Base-by-base conservation (phyloP, 2,113 vertebrate genomes). In the Sorex fumeus region DNA sequence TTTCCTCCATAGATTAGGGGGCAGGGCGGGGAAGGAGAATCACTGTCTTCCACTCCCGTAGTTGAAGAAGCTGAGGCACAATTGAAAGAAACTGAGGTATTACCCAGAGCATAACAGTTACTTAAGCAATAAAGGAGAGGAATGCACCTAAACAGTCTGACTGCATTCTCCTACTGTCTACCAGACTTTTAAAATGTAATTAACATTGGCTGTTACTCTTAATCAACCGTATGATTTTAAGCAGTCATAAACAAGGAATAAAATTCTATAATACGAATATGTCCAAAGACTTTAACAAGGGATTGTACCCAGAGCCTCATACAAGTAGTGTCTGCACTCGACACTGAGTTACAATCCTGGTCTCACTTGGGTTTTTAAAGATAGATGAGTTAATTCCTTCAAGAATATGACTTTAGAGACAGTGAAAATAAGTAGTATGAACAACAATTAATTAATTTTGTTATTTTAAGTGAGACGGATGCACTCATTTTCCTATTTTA, bases 331-430 rank as follows among this genome's bases (percentile, higher is more conserved):
- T 9, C 21, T 64, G 27, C 27, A 28, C 64, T 66, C 28, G 30
- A 66, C 57, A 60, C 19, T 19, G 57, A 60, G 57, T 23, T 60
- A 60, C 57, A 60, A 4, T 6, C 57, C 64, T 66, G 25, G 64
- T 27, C 27, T 21, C 11, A 66, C 64, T 82, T 84, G 23, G 32
- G 21, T 77, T 76, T 43, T 70, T 84, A 87, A 67, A 50, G 79
- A 53, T 53, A 47, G 75, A 40, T 47, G 57, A 87, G 53, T 66
- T n/a, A 36, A 53, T 78, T 76, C 71, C 86, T 83, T 88, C 18
- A 57, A 86, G 50, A 90, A 34, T 64, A 81, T 10, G 47, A 43
- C 9, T 9, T 30, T 34, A 64, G 67, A 60, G 60, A 85, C 76
- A 82, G 60, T 2, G 40, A 93, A 77, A 23, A 21, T 28, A 9